Percentiles rank a stretch among this genome's conserved stretches.
Evolutionary conservation across 1,140 invertebrate genomes (phyloP).

Genomic region (Odontomachus brunneus): DNA sequence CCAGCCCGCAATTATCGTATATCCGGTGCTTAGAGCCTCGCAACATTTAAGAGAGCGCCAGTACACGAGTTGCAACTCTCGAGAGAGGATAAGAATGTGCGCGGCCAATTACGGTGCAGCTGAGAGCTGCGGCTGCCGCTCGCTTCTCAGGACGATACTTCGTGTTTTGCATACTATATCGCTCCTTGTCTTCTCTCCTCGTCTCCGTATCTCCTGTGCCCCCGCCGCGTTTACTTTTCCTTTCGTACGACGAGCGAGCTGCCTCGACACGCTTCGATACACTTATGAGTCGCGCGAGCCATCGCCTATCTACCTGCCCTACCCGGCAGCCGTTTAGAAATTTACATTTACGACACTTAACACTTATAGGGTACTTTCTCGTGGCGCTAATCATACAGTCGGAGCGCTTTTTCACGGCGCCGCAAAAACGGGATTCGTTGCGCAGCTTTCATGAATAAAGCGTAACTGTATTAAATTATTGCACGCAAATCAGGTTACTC

Average conservation of each 20-base stretch:
- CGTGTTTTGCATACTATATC: constrained; percentile 69
- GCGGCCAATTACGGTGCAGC: constrained; percentile 70
- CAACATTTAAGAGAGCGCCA: constrained; percentile 65
- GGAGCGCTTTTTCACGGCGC: constrained; percentile 24
- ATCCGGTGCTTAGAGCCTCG: constrained; percentile 70
- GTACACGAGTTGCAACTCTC: constrained; percentile 58
- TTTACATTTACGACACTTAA: constrained; percentile 53
- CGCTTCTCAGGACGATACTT: constrained; percentile 71
- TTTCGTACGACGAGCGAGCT: constrained; percentile 56
- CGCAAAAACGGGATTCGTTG: constrained; percentile 6
- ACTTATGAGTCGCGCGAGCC: constrained; percentile 55
- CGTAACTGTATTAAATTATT: too few species aligned
- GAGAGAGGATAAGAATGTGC: constrained; percentile 71
- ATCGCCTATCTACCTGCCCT: constrained; percentile 21
- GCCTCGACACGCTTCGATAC: constrained; percentile 54
- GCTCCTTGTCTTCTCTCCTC: constrained; percentile 43
- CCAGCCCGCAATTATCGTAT: constrained; percentile 68
- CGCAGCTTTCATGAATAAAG: constrained; percentile 3
- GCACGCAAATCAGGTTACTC: background rate
- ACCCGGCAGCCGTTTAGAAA: too few species aligned
- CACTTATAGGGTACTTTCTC: constrained; percentile 10
- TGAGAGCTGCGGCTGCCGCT: constrained; percentile 61
- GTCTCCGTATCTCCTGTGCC: constrained; percentile 34
- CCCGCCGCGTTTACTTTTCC: constrained; percentile 44
- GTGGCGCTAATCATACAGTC: constrained; percentile 16